Percentiles rank a stretch among this genome's conserved stretches.
Evolutionary conservation across 2,113 vertebrate genomes (phyloP).

Genomic region (Eudyptes chrysolophus): DNA sequence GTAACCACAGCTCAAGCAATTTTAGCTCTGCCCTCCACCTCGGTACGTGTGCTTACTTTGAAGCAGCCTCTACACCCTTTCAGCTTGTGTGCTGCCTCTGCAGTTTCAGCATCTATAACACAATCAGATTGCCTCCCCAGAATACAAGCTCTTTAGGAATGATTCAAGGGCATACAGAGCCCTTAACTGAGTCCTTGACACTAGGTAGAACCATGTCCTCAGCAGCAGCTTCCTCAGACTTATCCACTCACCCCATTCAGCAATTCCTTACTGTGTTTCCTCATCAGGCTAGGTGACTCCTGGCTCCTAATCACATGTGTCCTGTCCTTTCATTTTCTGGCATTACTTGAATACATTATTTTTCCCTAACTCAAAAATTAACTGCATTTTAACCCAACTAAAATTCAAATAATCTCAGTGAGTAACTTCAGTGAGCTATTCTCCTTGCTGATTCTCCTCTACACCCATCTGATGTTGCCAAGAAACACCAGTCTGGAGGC

Average conservation of each 20-base stretch:
- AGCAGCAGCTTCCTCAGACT: not conserved
- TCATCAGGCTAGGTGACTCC: not conserved
- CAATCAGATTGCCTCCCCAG: not conserved
- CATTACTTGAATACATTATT: not conserved
- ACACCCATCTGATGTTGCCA: not conserved
- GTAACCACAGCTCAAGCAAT: not conserved
- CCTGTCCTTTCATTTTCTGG: not conserved
- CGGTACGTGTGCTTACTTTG: accelerated
- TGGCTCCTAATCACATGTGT: not conserved
- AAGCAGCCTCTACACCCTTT: not conserved
- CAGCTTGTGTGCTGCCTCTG: not conserved
- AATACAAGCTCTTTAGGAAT: not conserved
- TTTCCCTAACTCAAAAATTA: not conserved
- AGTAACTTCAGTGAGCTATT: not conserved
- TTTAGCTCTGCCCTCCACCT: not conserved
- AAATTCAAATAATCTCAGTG: not conserved
- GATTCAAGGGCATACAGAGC: not conserved
- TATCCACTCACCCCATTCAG: not conserved
- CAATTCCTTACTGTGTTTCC: not conserved
- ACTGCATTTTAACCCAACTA: not conserved
- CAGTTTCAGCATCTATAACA: not conserved
- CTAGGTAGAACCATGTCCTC: not conserved
- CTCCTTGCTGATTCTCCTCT: not conserved
- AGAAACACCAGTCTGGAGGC: not conserved
- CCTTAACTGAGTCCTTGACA: not conserved